Base-by-base conservation (phyloP, 1,140 invertebrate species). In the Subanguina moxae region DNA sequence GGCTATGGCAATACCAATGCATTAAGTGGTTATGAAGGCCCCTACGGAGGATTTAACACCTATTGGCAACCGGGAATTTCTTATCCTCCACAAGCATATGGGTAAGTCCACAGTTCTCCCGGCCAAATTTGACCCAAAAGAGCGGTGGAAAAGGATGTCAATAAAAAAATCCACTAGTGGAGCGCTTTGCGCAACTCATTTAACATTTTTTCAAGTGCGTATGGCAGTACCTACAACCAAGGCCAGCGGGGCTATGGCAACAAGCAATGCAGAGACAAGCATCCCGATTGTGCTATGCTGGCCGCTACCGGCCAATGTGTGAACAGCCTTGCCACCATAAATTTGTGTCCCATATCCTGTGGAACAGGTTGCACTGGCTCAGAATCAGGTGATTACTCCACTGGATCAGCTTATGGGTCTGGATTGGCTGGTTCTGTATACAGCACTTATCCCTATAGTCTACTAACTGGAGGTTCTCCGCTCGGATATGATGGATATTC, bases 41-140 rank as follows among this genome's bases (percentile, higher is more conserved):
- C 68, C 5, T 19, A 43, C 11, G 52, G 46, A 13, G 68, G 68
- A n/a, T 42, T 30, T 11, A 70, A 57, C 57, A 27, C 68, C 3
- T 70, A 70, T 32, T 70, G 68, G 68, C 68, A 70, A 57, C 68
- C 68, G 23, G 68, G 68, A 5, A 13, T 70, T 19, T 46, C 68
- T 45, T 70, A 70, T 58, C 38, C 64, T 46, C 59, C 68, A 1
- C 38, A 30, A 61, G 48, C 13, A n/a, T n/a, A 57, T 23, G 62
- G 38, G 27, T 23, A 25, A 45, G n/a, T 57, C 57, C 19, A 46
- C n/a, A n/a, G n/a, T 64, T 27, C 15, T 5, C 17, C 23, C 19
- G 46, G 32, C 1, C n/a, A 62, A 9, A 7, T 43, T n/a, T n/a
- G n/a, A n/a, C n/a, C n/a, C n/a, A n/a, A n/a, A n/a, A n/a, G n/a